phyloP scores from a whole-genome alignment of 92 coral and sea anemone genomes.

The Porites divaricata region DNA sequence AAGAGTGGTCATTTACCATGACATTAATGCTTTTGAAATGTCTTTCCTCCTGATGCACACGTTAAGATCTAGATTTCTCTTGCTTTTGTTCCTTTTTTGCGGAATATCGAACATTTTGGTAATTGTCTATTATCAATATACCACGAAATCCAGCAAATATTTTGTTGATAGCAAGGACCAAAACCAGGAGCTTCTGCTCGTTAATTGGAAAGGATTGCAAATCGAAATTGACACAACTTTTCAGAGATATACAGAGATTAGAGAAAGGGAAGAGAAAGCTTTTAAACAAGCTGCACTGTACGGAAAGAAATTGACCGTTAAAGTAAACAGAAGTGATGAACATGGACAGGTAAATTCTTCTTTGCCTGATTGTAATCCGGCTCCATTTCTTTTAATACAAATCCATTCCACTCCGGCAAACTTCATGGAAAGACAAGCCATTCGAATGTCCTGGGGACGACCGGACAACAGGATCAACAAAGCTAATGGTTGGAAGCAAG shows the following conservation, averaged over 20 bases:
- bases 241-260: not conserved
- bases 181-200: not conserved
- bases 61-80: not conserved
- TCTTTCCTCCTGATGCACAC: not conserved
- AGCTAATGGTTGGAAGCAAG: constrained; percentile 1
- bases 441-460: constrained; percentile 83
- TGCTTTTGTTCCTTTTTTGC: not conserved
- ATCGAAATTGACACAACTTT: constrained; percentile 21
- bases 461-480: constrained; percentile 60
- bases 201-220: constrained; percentile 2
- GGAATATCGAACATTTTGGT: constrained; percentile 8
- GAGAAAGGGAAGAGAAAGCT: not conserved
- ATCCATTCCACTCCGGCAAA: constrained; percentile 74
- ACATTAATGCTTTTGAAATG: not conserved
- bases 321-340: not conserved
- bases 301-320: not conserved
- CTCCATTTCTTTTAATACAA: constrained; percentile 70
- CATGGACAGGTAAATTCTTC: not conserved
- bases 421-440: constrained; percentile 75
- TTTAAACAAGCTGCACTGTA: not conserved
- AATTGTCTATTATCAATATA: not conserved
- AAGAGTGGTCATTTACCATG: not conserved
- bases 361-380: constrained; percentile 32
- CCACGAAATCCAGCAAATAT: not conserved
- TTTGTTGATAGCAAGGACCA: not conserved